Percentiles rank a stretch among this genome's conserved stretches.
These are phyloP conservation scores for Sphinx pinastri DNA, from an alignment of 2,888 invertebrate species.

Conservation along the genomic window DNA sequence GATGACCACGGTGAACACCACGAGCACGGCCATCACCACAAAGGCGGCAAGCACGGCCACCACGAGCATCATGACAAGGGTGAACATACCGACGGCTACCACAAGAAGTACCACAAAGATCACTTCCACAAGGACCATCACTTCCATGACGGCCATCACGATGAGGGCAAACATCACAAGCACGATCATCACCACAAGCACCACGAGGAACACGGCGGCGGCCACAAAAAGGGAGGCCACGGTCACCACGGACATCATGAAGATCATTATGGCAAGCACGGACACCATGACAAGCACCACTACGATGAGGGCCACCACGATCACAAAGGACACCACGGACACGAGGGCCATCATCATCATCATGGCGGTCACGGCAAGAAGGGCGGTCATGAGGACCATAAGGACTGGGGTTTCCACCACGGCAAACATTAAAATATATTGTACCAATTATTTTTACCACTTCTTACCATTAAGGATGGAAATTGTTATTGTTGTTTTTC, in stretches of 20 bases:
- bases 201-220: constrained; percentile 88
- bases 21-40: constrained; percentile 90
- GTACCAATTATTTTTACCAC: constrained; percentile 38
- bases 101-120: constrained; percentile 93
- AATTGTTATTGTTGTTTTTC: constrained; percentile 64
- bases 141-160: constrained; percentile 94
- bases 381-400: constrained; percentile 88
- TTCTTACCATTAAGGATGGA: constrained; percentile 61
- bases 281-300: constrained; percentile 91
- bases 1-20: constrained; percentile 90
- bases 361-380: constrained; percentile 91
- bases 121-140: constrained; percentile 94
- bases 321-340: constrained; percentile 91
- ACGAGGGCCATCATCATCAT: constrained; percentile 89
- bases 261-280: constrained; percentile 90
- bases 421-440: constrained; percentile 71
- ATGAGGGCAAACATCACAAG: constrained; percentile 92
- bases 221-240: constrained; percentile 91
- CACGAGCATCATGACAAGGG: constrained; percentile 94
- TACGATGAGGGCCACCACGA: constrained; percentile 91
- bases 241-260: constrained; percentile 91
- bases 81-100: constrained; percentile 91
- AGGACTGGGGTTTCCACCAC: constrained; percentile 88
- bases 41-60: constrained; percentile 91
- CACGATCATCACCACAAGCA: constrained; percentile 90